Evolutionary conservation across 1,140 invertebrate species (phyloP).

Genomic region (Drosophila willistoni): DNA sequence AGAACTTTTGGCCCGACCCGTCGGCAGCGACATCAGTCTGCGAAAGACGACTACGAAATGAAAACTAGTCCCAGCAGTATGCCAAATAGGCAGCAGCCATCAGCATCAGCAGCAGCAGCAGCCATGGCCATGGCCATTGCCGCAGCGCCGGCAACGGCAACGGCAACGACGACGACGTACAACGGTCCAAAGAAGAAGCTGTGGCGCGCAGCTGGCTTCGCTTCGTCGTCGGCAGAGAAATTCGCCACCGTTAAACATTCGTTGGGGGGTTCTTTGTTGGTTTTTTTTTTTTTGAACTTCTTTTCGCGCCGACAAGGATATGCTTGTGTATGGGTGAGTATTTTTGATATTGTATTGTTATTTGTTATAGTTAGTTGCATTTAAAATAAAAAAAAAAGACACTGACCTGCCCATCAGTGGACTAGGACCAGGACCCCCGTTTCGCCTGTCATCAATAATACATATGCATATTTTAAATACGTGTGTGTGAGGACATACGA

Average conservation of each 20-base stretch:
- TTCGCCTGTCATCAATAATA: conserved; percentile 5
- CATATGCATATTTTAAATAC: not conserved
- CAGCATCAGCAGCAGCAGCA: conserved; percentile 10
- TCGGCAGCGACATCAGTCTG: conserved; percentile 66
- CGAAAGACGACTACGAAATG: conserved; percentile 72
- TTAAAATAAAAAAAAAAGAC: not conserved
- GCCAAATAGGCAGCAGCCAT: conserved; percentile 59
- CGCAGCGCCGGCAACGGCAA: not conserved
- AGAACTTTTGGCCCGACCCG: conserved; percentile 45
- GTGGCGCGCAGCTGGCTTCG: conserved; percentile 29
- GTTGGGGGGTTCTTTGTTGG: conserved; percentile 6
- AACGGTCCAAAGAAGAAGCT: conserved; percentile 15
- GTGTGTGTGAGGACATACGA: not conserved
- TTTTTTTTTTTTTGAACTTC: not conserved
- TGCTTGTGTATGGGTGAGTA: not conserved
- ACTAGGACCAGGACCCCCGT: not conserved
- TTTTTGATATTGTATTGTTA: not conserved
- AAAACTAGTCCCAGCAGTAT: conserved; percentile 71
- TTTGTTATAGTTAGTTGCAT: conserved; percentile 7
- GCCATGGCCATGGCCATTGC: conserved; percentile 18
- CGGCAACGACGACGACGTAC: not conserved
- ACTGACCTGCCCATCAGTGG: conserved; percentile 8
- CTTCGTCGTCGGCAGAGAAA: conserved; percentile 19
- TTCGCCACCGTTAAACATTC: conserved; percentile 51
- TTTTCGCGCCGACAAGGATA: not conserved